These are phyloP conservation scores for Taeniopygia guttata DNA, from an alignment of 2,797 vertebrate species.

Conservation along the genomic window DNA sequence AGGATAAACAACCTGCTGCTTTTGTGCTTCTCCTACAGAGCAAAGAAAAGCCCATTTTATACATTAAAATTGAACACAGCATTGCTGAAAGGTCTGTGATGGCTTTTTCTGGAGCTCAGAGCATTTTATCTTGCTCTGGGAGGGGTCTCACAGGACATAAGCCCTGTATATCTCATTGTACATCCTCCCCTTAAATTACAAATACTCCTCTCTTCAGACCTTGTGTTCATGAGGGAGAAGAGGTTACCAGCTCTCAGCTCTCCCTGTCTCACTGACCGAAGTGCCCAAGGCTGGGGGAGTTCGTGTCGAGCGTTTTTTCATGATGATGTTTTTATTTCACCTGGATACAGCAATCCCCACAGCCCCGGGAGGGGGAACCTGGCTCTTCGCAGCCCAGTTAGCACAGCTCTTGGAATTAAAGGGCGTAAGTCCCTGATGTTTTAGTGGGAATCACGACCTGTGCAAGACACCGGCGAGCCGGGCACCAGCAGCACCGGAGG, in stretches of 20 bases:
- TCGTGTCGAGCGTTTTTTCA: not conserved
- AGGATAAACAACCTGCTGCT: conserved; percentile 61
- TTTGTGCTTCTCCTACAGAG: conserved; percentile 42
- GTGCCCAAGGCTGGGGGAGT: not conserved
- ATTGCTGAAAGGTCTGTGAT: conserved; percentile 36
- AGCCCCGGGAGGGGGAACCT: not conserved
- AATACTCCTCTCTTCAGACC: not conserved
- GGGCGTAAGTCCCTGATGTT: not conserved
- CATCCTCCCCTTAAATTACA: not conserved
- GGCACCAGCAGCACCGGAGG: not conserved
- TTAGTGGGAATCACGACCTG: not conserved
- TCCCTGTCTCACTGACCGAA: not conserved
- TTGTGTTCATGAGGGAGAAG: not conserved
- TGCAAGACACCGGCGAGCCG: too few species aligned
- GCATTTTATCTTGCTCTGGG: not conserved
- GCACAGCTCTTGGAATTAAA: not conserved
- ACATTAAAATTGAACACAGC: conserved; percentile 58
- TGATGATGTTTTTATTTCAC: not conserved
- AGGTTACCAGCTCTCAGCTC: not conserved
- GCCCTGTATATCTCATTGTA: not conserved
- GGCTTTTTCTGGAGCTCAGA: conserved; percentile 13
- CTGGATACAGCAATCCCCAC: not conserved
- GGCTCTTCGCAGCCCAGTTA: not conserved
- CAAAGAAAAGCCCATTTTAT: conserved; percentile 43
- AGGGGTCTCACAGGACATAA: not conserved